Evolutionary conservation across 2,888 invertebrate species (phyloP).

Genomic region (Epistrophe eligans): DNA sequence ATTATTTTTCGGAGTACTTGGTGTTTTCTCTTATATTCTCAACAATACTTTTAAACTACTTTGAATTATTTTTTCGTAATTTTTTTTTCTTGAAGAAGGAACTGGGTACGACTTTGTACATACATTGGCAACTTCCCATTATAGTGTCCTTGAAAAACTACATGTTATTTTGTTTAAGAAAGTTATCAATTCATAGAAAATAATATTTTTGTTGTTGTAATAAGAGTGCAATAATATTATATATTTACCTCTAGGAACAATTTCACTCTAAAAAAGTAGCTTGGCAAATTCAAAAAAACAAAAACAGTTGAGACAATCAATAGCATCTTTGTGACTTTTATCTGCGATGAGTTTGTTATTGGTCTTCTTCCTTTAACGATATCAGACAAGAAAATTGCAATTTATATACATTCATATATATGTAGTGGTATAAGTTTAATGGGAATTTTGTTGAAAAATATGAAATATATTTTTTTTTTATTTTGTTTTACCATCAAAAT

Average conservation of each 20-base stretch:
- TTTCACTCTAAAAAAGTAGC: constrained; percentile 88
- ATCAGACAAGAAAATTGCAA: constrained; percentile 20
- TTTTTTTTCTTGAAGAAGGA: too few species aligned
- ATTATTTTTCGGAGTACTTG: too few species aligned
- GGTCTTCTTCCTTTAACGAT: constrained; percentile 80
- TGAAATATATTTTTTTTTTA: neutral
- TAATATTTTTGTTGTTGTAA: too few species aligned
- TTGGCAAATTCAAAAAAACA: constrained; percentile 90
- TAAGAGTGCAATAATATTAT: neutral
- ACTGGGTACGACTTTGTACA: too few species aligned
- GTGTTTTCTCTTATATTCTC: too few species aligned
- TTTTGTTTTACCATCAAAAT: neutral
- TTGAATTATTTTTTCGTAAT: too few species aligned
- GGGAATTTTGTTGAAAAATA: neutral
- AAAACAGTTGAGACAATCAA: constrained; percentile 92
- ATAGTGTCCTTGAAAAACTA: too few species aligned
- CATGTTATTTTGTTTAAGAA: too few species aligned
- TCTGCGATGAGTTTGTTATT: constrained; percentile 85
- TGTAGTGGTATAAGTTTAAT: constrained; percentile 6
- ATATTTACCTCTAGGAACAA: constrained; percentile 85
- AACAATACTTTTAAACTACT: too few species aligned
- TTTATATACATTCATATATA: neutral
- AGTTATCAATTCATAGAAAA: too few species aligned
- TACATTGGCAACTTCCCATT: too few species aligned
- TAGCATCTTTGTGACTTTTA: constrained; percentile 92